Evolutionary conservation across 2,113 vertebrate genomes (phyloP).

Genomic region (Crotalus viridis): DNA sequence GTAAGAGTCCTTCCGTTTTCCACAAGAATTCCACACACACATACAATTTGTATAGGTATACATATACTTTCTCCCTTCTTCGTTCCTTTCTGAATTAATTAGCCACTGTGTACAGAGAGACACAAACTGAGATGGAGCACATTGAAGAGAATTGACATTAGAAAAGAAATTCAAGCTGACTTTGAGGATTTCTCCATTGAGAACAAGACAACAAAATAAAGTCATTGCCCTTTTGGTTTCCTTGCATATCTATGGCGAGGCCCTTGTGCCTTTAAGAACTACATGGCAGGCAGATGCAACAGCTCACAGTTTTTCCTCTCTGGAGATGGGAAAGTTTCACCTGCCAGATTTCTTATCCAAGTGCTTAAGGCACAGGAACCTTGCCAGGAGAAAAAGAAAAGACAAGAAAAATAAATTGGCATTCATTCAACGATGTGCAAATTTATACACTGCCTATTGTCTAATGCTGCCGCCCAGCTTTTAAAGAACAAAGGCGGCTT

Average conservation of each 20-base stretch:
- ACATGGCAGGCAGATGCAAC: not conserved
- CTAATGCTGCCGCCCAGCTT: not conserved
- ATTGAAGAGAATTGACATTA: not conserved
- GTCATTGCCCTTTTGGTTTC: not conserved
- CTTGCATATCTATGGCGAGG: not conserved
- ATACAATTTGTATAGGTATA: not conserved
- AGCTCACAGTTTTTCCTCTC: not conserved
- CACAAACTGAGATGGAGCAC: not conserved
- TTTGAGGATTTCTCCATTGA: not conserved
- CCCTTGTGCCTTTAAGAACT: not conserved
- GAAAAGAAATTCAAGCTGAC: not conserved
- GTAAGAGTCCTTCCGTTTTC: too few relatives aligned
- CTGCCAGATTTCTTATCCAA: constrained; percentile 9
- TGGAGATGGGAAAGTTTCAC: not conserved
- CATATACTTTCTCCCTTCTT: not conserved
- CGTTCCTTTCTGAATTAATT: not conserved
- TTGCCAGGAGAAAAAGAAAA: not conserved
- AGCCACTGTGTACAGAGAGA: not conserved
- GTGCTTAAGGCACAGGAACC: not conserved
- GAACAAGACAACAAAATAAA: not conserved
- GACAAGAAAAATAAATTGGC: not conserved
- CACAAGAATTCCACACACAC: not conserved
- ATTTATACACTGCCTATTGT: constrained; percentile 5
- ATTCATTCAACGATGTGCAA: not conserved
- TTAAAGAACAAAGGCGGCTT: not conserved